Percentiles rank a stretch among this genome's conserved stretches.
Conservation (phyloP, 2,797 vertebrate species). For the Synanceia verrucosa region DNA sequence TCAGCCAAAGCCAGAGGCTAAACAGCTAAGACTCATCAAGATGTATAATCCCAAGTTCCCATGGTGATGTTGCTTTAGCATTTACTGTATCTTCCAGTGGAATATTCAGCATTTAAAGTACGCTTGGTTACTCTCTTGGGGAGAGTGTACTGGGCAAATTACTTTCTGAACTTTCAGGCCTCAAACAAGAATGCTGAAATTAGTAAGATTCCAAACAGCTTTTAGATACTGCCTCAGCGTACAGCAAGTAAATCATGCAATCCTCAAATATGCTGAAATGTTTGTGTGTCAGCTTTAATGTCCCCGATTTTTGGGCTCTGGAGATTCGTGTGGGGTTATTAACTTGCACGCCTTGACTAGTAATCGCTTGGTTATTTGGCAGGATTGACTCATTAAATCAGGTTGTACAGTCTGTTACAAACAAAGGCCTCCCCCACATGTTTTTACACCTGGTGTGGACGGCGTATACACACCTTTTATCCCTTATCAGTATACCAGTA, state of each 20-base stretch:
- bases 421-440: too few relatives aligned
- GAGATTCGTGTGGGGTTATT: too few relatives aligned
- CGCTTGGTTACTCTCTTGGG: constrained; percentile 27
- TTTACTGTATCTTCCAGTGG: constrained; percentile 45
- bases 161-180: constrained; percentile 48
- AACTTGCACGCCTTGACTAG: too few relatives aligned
- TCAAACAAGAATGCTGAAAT: constrained; percentile 46
- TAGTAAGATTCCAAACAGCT: constrained; percentile 31
- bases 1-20: constrained; percentile 52
- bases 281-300: constrained; percentile 4
- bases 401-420: too few relatives aligned
- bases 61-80: constrained; percentile 34
- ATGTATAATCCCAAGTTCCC: constrained; percentile 44
- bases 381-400: too few relatives aligned
- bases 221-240: constrained; percentile 5
- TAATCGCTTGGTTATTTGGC: too few relatives aligned
- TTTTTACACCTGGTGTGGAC: too few relatives aligned
- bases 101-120: constrained; percentile 48
- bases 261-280: constrained; percentile 11
- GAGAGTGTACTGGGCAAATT: constrained; percentile 35
- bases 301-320: too few relatives aligned
- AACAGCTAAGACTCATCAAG: constrained; percentile 47
- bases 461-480: too few relatives aligned
- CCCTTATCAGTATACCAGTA: too few relatives aligned
- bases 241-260: background rate